phyloP scores from a whole-genome alignment of 1,140 invertebrate genomes.

The Fopius arisanus region DNA sequence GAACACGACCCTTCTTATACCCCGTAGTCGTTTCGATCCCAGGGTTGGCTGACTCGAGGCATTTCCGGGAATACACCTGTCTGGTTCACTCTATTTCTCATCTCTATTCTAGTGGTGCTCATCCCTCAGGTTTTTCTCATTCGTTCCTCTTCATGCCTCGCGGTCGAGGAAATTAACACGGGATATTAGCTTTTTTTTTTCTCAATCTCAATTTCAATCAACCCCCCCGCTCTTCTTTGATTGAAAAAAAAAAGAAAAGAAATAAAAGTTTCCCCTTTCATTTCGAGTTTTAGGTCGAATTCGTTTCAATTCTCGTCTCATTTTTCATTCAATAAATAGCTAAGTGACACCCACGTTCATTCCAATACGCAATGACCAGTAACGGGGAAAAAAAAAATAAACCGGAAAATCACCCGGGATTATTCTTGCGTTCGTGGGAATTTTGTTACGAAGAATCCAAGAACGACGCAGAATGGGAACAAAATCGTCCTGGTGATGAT shows the following conservation, averaged over 20 bases:
- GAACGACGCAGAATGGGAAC: background rate
- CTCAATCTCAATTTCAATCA: too few relatives aligned
- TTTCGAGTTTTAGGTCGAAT: background rate
- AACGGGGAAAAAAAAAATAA: background rate
- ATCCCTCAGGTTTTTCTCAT: constrained; percentile 7
- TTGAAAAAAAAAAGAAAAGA: too few relatives aligned
- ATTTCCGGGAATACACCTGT: constrained; percentile 37
- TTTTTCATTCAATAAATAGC: background rate
- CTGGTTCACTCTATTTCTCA: constrained; percentile 1
- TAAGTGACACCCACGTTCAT: background rate
- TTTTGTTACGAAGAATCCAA: background rate
- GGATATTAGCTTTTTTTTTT: background rate
- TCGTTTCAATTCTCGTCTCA: background rate
- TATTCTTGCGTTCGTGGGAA: background rate
- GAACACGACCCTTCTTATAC: constrained; percentile 11
- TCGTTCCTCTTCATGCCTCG: constrained; percentile 17
- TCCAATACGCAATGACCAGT: background rate
- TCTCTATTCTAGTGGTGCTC: background rate
- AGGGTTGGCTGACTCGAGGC: constrained; percentile 14
- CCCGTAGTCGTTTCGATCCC: background rate
- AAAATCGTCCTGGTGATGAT: background rate
- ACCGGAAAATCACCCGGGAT: background rate
- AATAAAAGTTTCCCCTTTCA: background rate
- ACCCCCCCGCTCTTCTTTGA: too few relatives aligned
- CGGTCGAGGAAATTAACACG: constrained; percentile 10